Evolutionary conservation across 64 coral and sea anemone species (phyloP).

Genomic region (Montipora foliosa): DNA sequence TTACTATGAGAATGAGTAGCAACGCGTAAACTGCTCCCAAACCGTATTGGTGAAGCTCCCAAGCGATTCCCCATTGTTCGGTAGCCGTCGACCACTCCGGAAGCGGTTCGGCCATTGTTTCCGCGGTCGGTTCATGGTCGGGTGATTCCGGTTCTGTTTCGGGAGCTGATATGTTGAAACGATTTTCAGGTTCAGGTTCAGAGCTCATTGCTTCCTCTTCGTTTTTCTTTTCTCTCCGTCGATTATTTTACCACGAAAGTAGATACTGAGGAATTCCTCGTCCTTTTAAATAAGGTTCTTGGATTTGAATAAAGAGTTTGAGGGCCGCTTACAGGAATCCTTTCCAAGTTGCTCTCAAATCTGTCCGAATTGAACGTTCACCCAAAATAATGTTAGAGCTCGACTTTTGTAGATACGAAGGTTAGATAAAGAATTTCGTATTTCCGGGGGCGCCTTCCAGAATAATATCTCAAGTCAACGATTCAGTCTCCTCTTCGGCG

Average conservation of each 20-base stretch:
- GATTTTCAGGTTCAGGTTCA: not conserved
- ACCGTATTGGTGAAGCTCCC: constrained; percentile 74
- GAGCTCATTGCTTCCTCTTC: not conserved
- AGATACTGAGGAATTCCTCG: not conserved
- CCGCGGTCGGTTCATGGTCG: constrained; percentile 4
- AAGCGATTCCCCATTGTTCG: constrained; percentile 60
- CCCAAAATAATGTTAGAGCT: too few species aligned
- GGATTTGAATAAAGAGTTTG: too few species aligned
- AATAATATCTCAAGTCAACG: too few species aligned
- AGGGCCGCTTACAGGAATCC: too few species aligned
- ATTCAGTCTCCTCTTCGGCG: not conserved
- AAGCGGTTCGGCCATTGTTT: constrained; percentile 36
- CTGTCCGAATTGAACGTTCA: too few species aligned
- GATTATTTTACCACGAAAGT: not conserved
- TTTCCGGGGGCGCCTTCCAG: too few species aligned
- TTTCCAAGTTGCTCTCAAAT: too few species aligned
- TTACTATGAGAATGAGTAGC: not conserved
- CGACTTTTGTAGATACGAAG: too few species aligned
- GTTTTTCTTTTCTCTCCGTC: not conserved
- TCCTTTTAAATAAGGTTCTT: not conserved
- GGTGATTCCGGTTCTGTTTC: constrained; percentile 28
- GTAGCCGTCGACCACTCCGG: constrained; percentile 66
- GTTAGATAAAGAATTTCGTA: too few species aligned
- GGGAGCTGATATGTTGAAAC: not conserved
- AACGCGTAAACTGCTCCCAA: constrained; percentile 54